Evolutionary conservation across 2,888 invertebrate genomes (phyloP).

Genomic region (Odontocolon sp.): DNA sequence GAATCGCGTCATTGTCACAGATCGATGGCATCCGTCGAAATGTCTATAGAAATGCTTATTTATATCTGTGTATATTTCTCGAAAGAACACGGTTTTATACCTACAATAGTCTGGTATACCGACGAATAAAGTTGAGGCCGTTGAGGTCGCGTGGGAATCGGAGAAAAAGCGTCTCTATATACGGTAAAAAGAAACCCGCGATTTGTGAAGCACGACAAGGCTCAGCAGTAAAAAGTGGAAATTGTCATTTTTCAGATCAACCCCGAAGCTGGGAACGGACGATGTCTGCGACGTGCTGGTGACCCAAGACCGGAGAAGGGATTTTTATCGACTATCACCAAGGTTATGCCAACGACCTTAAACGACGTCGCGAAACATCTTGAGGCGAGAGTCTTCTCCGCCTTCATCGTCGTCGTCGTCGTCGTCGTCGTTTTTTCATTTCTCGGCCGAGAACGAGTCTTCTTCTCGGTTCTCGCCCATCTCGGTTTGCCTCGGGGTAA

Average conservation of each 20-base stretch:
- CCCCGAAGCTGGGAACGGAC: background rate
- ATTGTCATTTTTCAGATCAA: slow-evolving; percentile 57
- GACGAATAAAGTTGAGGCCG: background rate
- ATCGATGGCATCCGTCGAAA: slow-evolving; percentile 6
- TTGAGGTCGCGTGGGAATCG: background rate
- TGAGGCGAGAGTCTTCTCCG: slow-evolving; percentile 37
- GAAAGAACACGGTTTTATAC: background rate
- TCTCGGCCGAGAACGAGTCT: slow-evolving; percentile 5
- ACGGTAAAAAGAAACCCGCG: slow-evolving; percentile 14
- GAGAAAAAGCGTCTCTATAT: background rate
- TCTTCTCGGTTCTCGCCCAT: slow-evolving; percentile 18
- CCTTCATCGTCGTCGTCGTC: slow-evolving; percentile 53
- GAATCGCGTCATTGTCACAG: slow-evolving; percentile 4
- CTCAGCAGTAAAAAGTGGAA: slow-evolving; percentile 37
- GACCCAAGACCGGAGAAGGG: slow-evolving; percentile 18
- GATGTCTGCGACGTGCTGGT: slow-evolving; percentile 38
- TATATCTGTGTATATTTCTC: background rate
- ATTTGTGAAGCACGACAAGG: slow-evolving; percentile 38
- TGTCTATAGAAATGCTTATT: background rate
- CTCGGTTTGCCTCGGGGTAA: slow-evolving; percentile 39
- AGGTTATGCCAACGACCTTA: slow-evolving; percentile 49
- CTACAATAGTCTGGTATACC: background rate
- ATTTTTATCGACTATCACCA: slow-evolving; percentile 43
- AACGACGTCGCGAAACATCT: slow-evolving; percentile 31
- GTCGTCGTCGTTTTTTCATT: background rate